Evolutionary conservation across 64 coral and sea anemone genomes (phyloP), one percentile per base, ranked within the genome.

Genomic region (Cladopsammia gracilis): DNA sequence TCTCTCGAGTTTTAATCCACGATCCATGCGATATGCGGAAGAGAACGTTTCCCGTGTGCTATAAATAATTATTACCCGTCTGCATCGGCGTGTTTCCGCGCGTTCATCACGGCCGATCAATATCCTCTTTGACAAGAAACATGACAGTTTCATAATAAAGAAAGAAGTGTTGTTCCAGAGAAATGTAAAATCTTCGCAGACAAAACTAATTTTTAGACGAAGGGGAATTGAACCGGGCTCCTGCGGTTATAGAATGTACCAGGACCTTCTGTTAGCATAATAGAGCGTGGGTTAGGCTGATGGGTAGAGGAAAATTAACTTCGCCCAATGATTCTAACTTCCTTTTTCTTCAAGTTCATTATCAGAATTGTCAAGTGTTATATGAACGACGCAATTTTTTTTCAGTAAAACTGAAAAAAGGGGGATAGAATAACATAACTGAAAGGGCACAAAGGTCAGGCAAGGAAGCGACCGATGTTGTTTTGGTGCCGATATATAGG

Each of bases 21-120:
- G 34, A 34, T 34, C n/a, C n/a, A 34, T 34, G 34, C 14, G 42
- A 10, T 69, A 57, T 75, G 60, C 18, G 56, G 69, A 77, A 84
- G 25, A 34, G 48, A 81, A 49, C 14, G 14, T n/a, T 65, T 64
- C 18, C 25, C 25, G 71, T 14, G 16, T 26, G 15, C 47, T 61
- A 57, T 13, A 87, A 47, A 71, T 84, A 84, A 67, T 67, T 47
- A 84, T 84, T 84, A 67, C 62, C 16, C 19, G 44, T 44, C 46
- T 45, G 80, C 68, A 20, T 46, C 22, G 15, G 61, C 44, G 43
- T 10, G 45, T 50, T 84, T 84, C 62, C 61, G 42, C 58, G 58
- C 10, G 62, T 62, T 50, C 10, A 53, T 82, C 78, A 82, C 78
- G 78, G 62, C 46, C 64, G 24, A 56, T 56, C 8, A 10, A 83